A percentile compares a stretch with the other conserved stretches of the same genome.
Evolutionary conservation across 1,140 invertebrate genomes (phyloP).

Genomic region (Meteorus sp.): DNA sequence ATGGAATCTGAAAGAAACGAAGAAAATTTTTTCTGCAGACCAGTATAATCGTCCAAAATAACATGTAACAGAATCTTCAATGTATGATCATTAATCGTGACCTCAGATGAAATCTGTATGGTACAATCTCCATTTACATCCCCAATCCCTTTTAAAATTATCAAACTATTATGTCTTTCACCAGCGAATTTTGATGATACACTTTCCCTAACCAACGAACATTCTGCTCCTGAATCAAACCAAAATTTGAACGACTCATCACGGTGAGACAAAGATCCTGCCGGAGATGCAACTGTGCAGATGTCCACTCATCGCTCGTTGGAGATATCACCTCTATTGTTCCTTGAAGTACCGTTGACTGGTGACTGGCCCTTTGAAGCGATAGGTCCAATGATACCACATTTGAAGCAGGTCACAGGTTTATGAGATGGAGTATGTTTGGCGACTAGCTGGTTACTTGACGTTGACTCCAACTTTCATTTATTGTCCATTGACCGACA

Average conservation of each 20-base stretch:
- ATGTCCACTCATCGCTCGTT: slow-evolving; percentile 7
- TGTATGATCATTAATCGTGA: too few relatives aligned
- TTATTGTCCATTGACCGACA: neutral
- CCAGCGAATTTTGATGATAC: slow-evolving; percentile 15
- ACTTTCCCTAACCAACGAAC: slow-evolving; percentile 22
- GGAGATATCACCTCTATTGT: neutral
- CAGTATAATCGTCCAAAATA: too few relatives aligned
- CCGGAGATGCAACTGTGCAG: neutral
- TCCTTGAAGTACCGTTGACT: neutral
- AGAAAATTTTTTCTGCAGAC: too few relatives aligned
- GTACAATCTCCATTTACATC: too few relatives aligned
- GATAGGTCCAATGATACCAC: slow-evolving; percentile 7
- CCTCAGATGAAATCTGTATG: too few relatives aligned
- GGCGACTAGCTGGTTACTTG: neutral
- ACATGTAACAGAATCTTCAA: too few relatives aligned
- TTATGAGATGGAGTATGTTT: neutral
- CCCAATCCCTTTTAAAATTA: too few relatives aligned
- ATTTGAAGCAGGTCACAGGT: slow-evolving; percentile 11
- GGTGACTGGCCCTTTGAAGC: neutral
- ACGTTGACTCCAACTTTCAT: neutral
- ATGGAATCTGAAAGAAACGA: too few relatives aligned
- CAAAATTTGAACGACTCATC: slow-evolving; percentile 28
- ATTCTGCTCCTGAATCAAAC: slow-evolving; percentile 29
- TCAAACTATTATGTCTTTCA: too few relatives aligned
- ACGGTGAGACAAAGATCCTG: neutral